These are phyloP conservation scores for Oenanthe melanoleuca DNA, from an alignment of 2,113 vertebrate genomes.

Conservation along the genomic window DNA sequence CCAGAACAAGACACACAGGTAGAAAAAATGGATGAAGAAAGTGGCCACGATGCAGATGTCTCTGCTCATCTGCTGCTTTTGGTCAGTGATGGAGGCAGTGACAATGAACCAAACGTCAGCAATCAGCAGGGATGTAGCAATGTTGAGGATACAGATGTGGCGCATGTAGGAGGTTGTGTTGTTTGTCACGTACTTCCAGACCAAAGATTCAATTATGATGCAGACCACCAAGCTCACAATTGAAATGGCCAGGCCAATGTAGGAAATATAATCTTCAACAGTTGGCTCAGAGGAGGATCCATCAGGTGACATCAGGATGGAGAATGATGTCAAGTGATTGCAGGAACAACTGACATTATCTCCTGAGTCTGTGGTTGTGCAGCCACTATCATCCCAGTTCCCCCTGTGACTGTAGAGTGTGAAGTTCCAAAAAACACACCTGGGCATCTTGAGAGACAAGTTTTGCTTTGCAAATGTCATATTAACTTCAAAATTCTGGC, in stretches of 20 bases:
- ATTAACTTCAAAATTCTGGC: slow-evolving; percentile 36
- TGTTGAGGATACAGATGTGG: slow-evolving; percentile 87
- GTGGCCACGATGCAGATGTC: slow-evolving; percentile 74
- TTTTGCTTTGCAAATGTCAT: slow-evolving; percentile 73
- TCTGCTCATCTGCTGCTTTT: background rate
- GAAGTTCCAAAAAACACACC: slow-evolving; percentile 85
- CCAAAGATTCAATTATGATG: slow-evolving; percentile 79
- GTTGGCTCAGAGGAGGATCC: fast-evolving
- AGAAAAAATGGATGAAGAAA: slow-evolving; percentile 87
- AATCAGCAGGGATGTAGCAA: slow-evolving; percentile 80
- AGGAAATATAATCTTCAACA: slow-evolving; percentile 72
- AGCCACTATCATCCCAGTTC: slow-evolving; percentile 71
- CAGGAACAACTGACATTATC: slow-evolving; percentile 77
- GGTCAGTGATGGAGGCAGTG: background rate
- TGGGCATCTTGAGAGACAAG: background rate
- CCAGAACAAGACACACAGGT: slow-evolving; percentile 92
- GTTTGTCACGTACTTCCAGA: slow-evolving; percentile 88
- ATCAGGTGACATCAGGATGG: slow-evolving; percentile 82
- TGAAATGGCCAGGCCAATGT: slow-evolving; percentile 79
- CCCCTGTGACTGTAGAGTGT: background rate
- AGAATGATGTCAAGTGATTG: slow-evolving; percentile 84
- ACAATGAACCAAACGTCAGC: slow-evolving; percentile 83
- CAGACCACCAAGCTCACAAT: slow-evolving; percentile 79
- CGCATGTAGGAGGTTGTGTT: slow-evolving; percentile 85
- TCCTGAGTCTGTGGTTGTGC: background rate